Conservation (phyloP, 2,797 vertebrate species). For the Melanotaenia trifasciata region DNA sequence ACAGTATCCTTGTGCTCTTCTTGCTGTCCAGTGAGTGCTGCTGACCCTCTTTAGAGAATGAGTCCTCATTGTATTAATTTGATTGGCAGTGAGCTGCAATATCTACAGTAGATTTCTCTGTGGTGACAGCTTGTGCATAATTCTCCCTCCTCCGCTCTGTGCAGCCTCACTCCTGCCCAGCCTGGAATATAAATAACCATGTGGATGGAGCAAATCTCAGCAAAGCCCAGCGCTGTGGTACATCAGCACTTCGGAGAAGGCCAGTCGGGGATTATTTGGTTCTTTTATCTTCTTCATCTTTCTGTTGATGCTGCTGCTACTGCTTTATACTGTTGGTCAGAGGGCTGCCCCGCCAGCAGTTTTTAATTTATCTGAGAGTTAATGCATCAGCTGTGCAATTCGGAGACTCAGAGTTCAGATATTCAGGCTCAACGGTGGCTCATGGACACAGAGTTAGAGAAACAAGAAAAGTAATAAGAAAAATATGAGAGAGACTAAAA, state of each 20-base stretch:
- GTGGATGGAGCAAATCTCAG: conserved; percentile 64
- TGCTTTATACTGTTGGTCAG: conserved; percentile 46
- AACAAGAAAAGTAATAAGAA: not conserved
- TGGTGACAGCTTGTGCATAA: conserved; percentile 63
- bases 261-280: conserved; percentile 46
- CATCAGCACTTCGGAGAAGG: conserved; percentile 58
- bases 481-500: not conserved
- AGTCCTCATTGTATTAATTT: conserved; percentile 23
- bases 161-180: conserved; percentile 53
- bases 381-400: conserved; percentile 13
- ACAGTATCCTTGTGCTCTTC: not conserved
- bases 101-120: conserved; percentile 40
- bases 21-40: not conserved
- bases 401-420: conserved; percentile 1
- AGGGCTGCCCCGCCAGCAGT: conserved; percentile 53
- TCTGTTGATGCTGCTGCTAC: conserved; percentile 26
- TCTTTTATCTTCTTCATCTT: conserved; percentile 41
- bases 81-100: conserved; percentile 49
- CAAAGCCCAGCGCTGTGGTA: conserved; percentile 44
- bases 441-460: not conserved
- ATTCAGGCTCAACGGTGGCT: not conserved
- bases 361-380: conserved; percentile 18
- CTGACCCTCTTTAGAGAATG: conserved; percentile 18
- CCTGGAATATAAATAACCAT: conserved; percentile 72
- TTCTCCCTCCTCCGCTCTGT: conserved; percentile 50